Evolutionary conservation across 2,797 vertebrate genomes (phyloP), one percentile per base, ranked within the genome.

Genomic region (Diglossa cyanea): DNA sequence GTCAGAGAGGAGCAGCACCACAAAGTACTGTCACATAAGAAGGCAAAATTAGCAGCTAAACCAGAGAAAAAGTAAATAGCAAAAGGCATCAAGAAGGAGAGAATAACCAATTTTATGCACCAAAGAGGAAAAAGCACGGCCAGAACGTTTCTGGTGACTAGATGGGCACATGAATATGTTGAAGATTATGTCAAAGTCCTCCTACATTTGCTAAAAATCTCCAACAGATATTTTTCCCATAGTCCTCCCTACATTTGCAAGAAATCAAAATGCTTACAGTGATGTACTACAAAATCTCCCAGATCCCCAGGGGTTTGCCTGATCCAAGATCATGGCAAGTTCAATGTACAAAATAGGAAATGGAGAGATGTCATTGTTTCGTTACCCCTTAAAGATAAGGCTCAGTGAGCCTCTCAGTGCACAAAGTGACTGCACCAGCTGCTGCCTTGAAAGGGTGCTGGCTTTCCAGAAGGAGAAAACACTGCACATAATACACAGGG

Each of bases 111-210:
- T 3, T 44, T 4, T 26, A 68, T 79, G 17, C 70, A 72, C 4
- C 26, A 63, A 2, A 2, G 12, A 74, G 17, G 15, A 61, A 68
- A 88, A 58, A 66, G 7, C 39, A 84, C 0, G 0, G 20, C 40
- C 45, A 78, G n/a, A 81, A 57, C 0, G 0, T 53, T 90, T 68
- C 48, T 80, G 53, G 21, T 74, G 37, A 70, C 63, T 80, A 60
- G 16, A 47, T 1, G 19, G 47, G 45, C 24, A 58, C 10, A 10
- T 3, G 8, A 77, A 53, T 77, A 74, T 86, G 90, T 86, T 40
- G 9, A 55, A 72, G 57, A 63, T 57, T 77, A 24, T 11, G 33
- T n/a, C 26, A 88, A 53, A 77, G 15, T 45, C 24, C 23, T 76
- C 30, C 50, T 60, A 33, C 24, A 11, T 57, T 51, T 77, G 45